These are phyloP conservation scores for Hypolimnas misippus DNA, from an alignment of 2,888 invertebrate genomes.

Conservation along the genomic window DNA sequence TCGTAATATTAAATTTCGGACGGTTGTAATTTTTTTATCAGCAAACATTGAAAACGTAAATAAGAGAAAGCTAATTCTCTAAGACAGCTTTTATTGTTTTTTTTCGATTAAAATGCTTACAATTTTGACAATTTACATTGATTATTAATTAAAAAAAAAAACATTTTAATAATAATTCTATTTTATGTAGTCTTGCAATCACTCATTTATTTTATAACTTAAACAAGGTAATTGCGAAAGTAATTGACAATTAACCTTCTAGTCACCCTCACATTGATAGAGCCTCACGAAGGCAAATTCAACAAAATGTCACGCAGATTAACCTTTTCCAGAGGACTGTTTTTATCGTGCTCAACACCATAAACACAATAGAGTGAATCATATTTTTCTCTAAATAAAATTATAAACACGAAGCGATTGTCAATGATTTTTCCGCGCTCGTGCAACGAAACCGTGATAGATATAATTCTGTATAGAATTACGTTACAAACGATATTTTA, in stretches of 20 bases:
- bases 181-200: too few relatives aligned
- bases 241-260: constrained; percentile 40
- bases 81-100: too few relatives aligned
- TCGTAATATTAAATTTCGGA: too few relatives aligned
- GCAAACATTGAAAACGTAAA: too few relatives aligned
- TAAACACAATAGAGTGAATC: constrained; percentile 70
- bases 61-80: too few relatives aligned
- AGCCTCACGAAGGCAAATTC: constrained; percentile 50
- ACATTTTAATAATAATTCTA: too few relatives aligned
- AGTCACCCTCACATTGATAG: constrained; percentile 37
- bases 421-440: neutral
- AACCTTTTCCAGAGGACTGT: constrained; percentile 65
- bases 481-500: neutral
- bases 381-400: constrained; percentile 62
- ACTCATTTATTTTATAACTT: too few relatives aligned
- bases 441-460: neutral
- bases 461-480: neutral
- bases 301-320: constrained; percentile 57
- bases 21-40: too few relatives aligned
- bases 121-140: too few relatives aligned
- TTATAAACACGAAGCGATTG: neutral
- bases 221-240: constrained; percentile 23
- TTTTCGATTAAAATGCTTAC: too few relatives aligned
- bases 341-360: constrained; percentile 60
- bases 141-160: too few relatives aligned